A percentile compares a stretch with the other conserved stretches of the same genome.
Evolutionary conservation across 1,140 invertebrate genomes (phyloP).

Genomic region (Scaptodrosophila lebanonensis): DNA sequence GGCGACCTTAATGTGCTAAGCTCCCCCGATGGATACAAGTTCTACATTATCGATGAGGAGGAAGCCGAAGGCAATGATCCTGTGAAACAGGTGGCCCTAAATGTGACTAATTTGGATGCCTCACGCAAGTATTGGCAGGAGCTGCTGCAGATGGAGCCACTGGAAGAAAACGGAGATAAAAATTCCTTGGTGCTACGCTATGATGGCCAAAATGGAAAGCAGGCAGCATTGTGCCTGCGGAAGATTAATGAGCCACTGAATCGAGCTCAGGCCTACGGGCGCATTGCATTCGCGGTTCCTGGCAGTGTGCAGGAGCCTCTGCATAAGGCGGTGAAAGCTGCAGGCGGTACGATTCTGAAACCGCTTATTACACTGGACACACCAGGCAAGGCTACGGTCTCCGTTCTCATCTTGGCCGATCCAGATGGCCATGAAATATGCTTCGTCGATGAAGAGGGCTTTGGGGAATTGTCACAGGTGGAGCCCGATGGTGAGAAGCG

Average conservation of each 20-base stretch:
- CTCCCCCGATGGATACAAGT: constrained; percentile 94
- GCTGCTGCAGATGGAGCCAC: constrained; percentile 86
- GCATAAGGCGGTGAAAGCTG: constrained; percentile 85
- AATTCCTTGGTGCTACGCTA: constrained; percentile 84
- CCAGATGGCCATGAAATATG: constrained; percentile 99
- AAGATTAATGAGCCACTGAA: constrained; percentile 84
- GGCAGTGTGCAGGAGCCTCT: constrained; percentile 85
- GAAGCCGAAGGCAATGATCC: constrained; percentile 85
- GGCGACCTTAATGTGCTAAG: constrained; percentile 67
- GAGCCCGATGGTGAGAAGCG: constrained; percentile 89
- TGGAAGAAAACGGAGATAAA: constrained; percentile 79
- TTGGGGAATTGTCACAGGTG: constrained; percentile 90
- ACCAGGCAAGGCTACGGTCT: constrained; percentile 96
- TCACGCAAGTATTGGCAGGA: constrained; percentile 91
- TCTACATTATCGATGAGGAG: constrained; percentile 85
- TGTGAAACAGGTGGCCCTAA: constrained; percentile 88
- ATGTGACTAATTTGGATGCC: constrained; percentile 86
- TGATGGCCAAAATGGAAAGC: constrained; percentile 76
- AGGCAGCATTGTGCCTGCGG: constrained; percentile 87
- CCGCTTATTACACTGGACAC: constrained; percentile 94
- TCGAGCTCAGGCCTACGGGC: constrained; percentile 94
- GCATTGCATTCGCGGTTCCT: constrained; percentile 95
- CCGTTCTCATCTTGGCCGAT: constrained; percentile 96
- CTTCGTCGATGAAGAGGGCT: constrained; percentile 98
- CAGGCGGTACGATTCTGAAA: constrained; percentile 88